Base-by-base conservation (phyloP, 2,797 vertebrate genomes). In the Ibycter americanus region DNA sequence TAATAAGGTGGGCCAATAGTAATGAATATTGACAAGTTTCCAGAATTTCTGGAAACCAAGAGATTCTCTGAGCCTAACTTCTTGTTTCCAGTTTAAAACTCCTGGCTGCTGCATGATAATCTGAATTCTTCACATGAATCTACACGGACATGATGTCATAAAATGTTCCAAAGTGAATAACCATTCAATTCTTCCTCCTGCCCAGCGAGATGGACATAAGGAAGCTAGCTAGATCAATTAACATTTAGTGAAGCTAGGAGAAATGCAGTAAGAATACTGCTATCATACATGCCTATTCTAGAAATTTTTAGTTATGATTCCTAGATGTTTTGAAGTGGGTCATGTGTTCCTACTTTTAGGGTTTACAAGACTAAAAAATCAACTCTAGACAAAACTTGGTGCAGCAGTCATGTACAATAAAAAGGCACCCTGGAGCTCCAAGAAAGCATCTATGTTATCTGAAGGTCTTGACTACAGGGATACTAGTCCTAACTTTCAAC, bases 341-440 rank as follows among this genome's bases (percentile, higher is more conserved):
- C 21, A 27, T 29, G n/a, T 27, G 9, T 77, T 92, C 59, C 59
- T 87, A 44, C 63, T 91, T 80, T 59, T 27, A 80, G 67, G 34
- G 52, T 85, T 92, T 73, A 67, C 52, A 52, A 20, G 65, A 51
- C 55, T 51, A 31, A 74, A 85, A 91, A 59, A 84, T 17, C 77
- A 54, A 26, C 27, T 77, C 51, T 12, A 66, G 62, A 55, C 38
- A 82, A 79, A 89, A 76, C n/a, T 21, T 70, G 51, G 25, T 89
- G 78, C 59, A 85, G 81, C 65, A 83, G 71, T 47, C 52, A 27
- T 4, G 36, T 44, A 34, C 78, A 91, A 71, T 31, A 52, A 73
- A 79, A 90, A 91, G n/a, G 92, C 78, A 80, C 90, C 86, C 85
- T 79, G 93, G 94, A 85, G 89, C 84, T 93, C 29, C 52, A 67